These are phyloP conservation scores for Platerodrilus igneus DNA, from an alignment of 2,888 invertebrate genomes.

Conservation along the genomic window DNA sequence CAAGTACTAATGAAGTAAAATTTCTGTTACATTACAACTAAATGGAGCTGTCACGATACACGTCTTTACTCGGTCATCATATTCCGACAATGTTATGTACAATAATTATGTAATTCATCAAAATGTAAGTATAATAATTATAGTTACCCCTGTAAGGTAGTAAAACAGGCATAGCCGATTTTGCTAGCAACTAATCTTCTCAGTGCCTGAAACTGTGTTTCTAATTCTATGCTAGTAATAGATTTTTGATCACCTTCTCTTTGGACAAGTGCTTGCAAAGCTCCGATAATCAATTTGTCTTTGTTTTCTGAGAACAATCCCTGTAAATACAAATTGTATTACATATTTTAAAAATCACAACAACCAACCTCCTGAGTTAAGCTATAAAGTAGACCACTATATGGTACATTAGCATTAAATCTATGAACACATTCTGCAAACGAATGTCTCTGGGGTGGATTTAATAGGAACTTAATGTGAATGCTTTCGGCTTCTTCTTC, in stretches of 20 bases:
- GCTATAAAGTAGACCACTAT: conserved; percentile 94
- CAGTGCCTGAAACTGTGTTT: conserved; percentile 93
- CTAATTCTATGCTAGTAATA: conserved; percentile 69
- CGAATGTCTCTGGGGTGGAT: conserved; percentile 59
- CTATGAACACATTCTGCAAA: conserved; percentile 82
- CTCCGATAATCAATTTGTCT: conserved; percentile 89
- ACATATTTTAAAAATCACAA: neutral
- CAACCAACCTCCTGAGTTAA: conserved; percentile 88
- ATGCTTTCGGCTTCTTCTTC: conserved; percentile 96
- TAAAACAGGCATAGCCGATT: conserved; percentile 96
- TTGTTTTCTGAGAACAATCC: conserved; percentile 97
- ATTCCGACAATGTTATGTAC: too few relatives aligned
- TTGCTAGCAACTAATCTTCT: conserved; percentile 93
- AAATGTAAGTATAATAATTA: too few relatives aligned
- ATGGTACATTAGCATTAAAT: conserved; percentile 97
- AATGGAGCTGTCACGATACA: too few relatives aligned
- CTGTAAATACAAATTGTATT: conserved; percentile 52
- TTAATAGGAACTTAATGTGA: conserved; percentile 74
- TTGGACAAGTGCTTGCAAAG: conserved; percentile 78
- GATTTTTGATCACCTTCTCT: conserved; percentile 62
- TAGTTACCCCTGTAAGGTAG: conserved; percentile 79
- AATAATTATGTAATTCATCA: too few relatives aligned
- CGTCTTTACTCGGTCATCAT: too few relatives aligned
- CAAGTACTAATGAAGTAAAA: too few relatives aligned
- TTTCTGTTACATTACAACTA: too few relatives aligned